These are phyloP conservation scores for Chroicocephalus ridibundus DNA, from an alignment of 2,113 vertebrate genomes.

Conservation along the genomic window DNA sequence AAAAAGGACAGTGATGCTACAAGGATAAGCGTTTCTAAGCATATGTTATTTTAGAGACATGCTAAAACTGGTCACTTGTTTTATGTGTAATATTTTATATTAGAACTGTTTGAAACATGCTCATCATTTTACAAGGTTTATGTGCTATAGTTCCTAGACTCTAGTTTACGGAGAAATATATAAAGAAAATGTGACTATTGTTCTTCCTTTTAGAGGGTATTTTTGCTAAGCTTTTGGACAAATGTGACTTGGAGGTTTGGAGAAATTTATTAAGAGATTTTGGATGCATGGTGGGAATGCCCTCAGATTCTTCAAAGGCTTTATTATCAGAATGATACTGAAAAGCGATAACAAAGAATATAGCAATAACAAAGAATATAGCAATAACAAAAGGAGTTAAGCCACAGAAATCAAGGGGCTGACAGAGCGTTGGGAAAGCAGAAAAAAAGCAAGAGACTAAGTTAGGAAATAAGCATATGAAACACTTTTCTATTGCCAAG, in stretches of 20 bases:
- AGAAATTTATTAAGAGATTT: not conserved
- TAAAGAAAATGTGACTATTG: not conserved
- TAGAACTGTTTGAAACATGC: not conserved
- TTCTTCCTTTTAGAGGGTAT: not conserved
- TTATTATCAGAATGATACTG: not conserved
- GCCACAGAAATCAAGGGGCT: not conserved
- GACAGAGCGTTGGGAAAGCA: not conserved
- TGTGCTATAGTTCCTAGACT: not conserved
- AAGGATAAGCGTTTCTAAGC: not conserved
- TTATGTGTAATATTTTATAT: not conserved
- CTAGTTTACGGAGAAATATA: not conserved
- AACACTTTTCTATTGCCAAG: constrained; percentile 28
- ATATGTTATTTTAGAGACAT: not conserved
- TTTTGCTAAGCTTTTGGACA: constrained; percentile 29
- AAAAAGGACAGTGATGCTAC: not conserved
- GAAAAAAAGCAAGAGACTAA: not conserved
- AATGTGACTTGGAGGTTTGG: not conserved
- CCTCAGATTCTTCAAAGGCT: not conserved
- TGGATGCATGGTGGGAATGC: not conserved
- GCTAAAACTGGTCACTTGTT: not conserved
- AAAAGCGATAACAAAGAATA: not conserved
- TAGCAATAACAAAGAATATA: not conserved
- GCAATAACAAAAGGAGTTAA: constrained; percentile 3
- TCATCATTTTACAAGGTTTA: not conserved
- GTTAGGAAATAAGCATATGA: constrained; percentile 22